Conservation (phyloP, 1,140 invertebrate species). For the Drosophila funebris region DNA sequence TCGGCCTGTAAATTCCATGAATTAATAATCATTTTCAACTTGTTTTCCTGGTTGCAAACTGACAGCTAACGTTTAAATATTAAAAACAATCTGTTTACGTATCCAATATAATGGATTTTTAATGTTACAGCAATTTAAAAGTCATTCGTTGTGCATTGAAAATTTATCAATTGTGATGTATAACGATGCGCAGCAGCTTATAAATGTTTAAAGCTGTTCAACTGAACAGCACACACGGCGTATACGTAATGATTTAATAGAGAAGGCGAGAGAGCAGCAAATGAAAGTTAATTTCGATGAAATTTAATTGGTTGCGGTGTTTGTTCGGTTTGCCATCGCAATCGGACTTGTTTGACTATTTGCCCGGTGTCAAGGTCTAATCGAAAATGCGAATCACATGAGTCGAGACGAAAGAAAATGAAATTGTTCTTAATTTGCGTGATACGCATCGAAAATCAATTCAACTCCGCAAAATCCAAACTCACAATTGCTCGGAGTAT, state of each 20-base stretch:
- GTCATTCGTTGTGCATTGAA: constrained; percentile 26
- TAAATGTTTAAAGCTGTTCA: constrained; percentile 5
- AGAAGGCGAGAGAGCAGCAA: background rate
- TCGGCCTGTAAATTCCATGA: no score
- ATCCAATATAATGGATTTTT: constrained; percentile 26
- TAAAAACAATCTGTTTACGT: background rate
- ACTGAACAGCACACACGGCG: background rate
- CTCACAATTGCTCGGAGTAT: background rate
- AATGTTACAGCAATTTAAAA: constrained; percentile 34
- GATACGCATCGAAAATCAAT: constrained; percentile 54
- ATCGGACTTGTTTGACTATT: background rate
- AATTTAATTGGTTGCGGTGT: constrained; percentile 31
- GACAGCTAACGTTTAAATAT: background rate
- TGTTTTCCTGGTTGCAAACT: background rate
- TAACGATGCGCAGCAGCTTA: background rate
- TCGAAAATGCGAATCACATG: constrained; percentile 56
- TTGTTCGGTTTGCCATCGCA: constrained; percentile 12
- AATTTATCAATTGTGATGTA: constrained; percentile 38
- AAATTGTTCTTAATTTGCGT: constrained; percentile 60
- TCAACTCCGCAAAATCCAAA: constrained; percentile 11
- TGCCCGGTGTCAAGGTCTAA: constrained; percentile 12
- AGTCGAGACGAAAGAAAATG: constrained; percentile 43
- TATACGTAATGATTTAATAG: constrained; percentile 25
- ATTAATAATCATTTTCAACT: background rate
- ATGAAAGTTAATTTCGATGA: constrained; percentile 27